Conservation (phyloP, 2,797 vertebrate species). For the Champsocephalus esox region DNA sequence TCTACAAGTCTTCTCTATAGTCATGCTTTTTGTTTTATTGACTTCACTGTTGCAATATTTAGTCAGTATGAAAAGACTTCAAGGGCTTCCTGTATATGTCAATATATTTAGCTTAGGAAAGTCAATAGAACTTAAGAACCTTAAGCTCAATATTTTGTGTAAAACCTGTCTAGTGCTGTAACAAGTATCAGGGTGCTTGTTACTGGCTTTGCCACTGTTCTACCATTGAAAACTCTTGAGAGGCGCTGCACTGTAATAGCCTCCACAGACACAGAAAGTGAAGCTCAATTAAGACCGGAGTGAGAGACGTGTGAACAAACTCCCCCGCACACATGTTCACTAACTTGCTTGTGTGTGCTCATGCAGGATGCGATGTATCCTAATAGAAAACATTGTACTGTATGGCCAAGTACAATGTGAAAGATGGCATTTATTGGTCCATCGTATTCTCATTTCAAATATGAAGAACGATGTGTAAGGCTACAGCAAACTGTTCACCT, state of each 20-base stretch:
- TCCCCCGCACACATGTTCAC: constrained; percentile 9
- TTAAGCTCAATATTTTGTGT: constrained; percentile 24
- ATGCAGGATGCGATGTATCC: constrained; percentile 8
- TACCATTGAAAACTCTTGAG: constrained; percentile 8
- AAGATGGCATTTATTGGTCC: neutral
- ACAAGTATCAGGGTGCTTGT: constrained; percentile 7
- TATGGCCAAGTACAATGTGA: neutral
- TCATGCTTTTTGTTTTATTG: constrained; percentile 24
- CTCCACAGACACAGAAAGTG: constrained; percentile 20
- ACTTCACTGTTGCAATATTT: constrained; percentile 27
- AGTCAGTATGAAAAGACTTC: constrained; percentile 32
- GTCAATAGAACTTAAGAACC: constrained; percentile 15
- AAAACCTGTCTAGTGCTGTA: constrained; percentile 27
- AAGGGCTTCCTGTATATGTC: constrained; percentile 40
- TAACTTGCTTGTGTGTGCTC: neutral
- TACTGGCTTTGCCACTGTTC: constrained; percentile 11
- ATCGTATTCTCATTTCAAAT: constrained; percentile 16
- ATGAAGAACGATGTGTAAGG: neutral
- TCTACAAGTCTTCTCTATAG: neutral
- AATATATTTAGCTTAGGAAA: constrained; percentile 41
- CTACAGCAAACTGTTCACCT: constrained; percentile 11
- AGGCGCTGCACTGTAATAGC: constrained; percentile 1
- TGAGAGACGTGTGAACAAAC: constrained; percentile 21
- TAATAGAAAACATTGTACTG: neutral
- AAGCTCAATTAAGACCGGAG: constrained; percentile 29